Percentiles rank a stretch among this genome's conserved stretches.
These are phyloP conservation scores for Lipophrys pholis DNA, from an alignment of 2,113 vertebrate genomes.

Conservation along the genomic window DNA sequence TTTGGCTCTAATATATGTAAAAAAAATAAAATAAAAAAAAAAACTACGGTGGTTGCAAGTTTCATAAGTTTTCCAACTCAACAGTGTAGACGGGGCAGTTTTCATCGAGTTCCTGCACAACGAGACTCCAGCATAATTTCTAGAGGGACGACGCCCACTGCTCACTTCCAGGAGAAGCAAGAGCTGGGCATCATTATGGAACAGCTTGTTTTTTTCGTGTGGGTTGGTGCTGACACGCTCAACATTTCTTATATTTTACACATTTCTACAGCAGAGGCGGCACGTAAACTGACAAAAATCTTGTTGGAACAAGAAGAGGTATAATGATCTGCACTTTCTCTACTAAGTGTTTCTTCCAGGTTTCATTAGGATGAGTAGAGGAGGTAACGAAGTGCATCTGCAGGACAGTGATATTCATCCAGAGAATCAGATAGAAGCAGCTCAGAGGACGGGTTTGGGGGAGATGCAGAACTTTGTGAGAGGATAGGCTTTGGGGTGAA, in stretches of 20 bases:
- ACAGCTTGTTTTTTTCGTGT: not conserved
- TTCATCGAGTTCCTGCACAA: no score
- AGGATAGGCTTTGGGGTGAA: constrained; percentile 36
- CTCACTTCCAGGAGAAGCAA: not conserved
- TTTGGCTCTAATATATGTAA: no score
- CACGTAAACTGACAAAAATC: not conserved
- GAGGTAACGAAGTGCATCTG: not conserved
- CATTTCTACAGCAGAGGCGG: not conserved
- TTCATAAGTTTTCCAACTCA: no score
- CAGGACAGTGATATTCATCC: not conserved
- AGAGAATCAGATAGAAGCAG: constrained; percentile 15
- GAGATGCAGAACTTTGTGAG: constrained; percentile 24
- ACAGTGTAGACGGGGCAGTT: no score
- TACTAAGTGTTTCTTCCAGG: not conserved
- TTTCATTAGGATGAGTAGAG: not conserved
- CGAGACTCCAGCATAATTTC: not conserved
- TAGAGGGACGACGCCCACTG: not conserved
- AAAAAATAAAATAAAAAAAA: no score
- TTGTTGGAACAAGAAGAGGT: not conserved
- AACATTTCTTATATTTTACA: not conserved
- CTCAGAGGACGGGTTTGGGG: not conserved
- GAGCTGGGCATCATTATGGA: not conserved
- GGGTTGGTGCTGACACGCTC: not conserved
- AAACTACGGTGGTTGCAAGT: no score
- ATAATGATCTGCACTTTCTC: not conserved